Evolutionary conservation across 1,140 invertebrate genomes (phyloP), one percentile per base, ranked within the genome.

Genomic region (Oncopeltus fasciatus): DNA sequence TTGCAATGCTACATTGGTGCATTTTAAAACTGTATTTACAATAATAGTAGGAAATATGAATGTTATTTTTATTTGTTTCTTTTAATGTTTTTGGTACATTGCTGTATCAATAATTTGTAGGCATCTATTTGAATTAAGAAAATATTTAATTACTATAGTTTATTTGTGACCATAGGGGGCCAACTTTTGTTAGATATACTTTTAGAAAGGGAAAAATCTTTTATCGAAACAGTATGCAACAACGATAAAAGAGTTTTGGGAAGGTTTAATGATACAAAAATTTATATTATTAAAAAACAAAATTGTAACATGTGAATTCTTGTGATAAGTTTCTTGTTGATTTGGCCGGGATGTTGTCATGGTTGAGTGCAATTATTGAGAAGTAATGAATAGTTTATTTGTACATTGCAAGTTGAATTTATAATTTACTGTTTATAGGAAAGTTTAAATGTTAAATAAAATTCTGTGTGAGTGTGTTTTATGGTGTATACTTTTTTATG

Each of bases 321-420:
- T 33, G 56, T 57, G 56, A 57, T 57, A 49, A 57, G 28, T 60
- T 60, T 60, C 59, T 60, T 47, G 33, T 60, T 49, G 27, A n/a
- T 49, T 60, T 60, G 59, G 59, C 59, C 44, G 38, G 59, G 59
- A 60, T 47, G 59, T 58, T 58, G 24, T 26, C 44, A 29, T 26
- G 44, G 49, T 3, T 49, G 43, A 24, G 59, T 60, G 59, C 59
- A 49, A 60, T 47, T 60, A 47, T 59, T 38, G 29, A 57, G 16
- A 26, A 27, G 20, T 33, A 47, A 60, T n/a, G 20, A 21, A 60
- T 60, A 57, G 33, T 57, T 38, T 57, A 57, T 49, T 60, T 60
- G 59, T 60, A 47, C 59, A 60, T 60, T 51, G 28, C 59, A 60
- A 60, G 59, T 60, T 60, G 59, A 60, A 60, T 31, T 51, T 60